Percentiles rank a stretch among this genome's conserved stretches.
These are phyloP conservation scores for Bolborhynchus lineola DNA, from an alignment of 2,113 vertebrate genomes.

Conservation along the genomic window DNA sequence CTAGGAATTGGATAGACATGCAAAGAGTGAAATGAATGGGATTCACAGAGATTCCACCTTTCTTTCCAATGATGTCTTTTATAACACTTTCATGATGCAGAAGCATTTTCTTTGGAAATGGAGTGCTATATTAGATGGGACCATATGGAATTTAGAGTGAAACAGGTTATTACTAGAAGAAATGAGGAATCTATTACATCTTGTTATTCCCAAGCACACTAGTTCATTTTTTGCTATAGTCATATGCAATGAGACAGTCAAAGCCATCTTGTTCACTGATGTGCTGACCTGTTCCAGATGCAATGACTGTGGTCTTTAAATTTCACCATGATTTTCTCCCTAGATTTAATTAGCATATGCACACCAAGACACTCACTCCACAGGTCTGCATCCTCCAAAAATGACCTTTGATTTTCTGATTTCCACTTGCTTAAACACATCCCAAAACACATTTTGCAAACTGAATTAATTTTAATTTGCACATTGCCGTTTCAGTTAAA, in stretches of 20 bases:
- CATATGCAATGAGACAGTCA: neutral
- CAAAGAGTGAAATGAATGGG: neutral
- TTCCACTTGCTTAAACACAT: neutral
- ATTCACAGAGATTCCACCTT: neutral
- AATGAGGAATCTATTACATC: neutral
- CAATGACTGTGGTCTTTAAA: neutral
- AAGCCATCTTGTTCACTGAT: neutral
- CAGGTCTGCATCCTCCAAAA: neutral
- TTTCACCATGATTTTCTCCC: neutral
- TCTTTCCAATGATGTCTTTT: neutral
- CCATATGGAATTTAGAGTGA: neutral
- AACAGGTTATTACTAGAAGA: neutral
- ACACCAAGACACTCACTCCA: neutral
- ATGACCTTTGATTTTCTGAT: slow-evolving; percentile 36
- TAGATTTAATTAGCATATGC: neutral
- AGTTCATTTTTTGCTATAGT: neutral
- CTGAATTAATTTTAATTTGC: slow-evolving; percentile 39
- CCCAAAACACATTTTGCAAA: slow-evolving; percentile 11
- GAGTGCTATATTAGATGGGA: neutral
- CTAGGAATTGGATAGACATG: neutral
- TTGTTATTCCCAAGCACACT: neutral
- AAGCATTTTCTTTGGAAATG: neutral
- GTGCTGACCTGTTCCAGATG: neutral
- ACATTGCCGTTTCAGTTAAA: neutral
- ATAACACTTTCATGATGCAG: neutral